phyloP scores from a whole-genome alignment of 2,888 invertebrate genomes.

The Amphipyra tragopoginis region DNA sequence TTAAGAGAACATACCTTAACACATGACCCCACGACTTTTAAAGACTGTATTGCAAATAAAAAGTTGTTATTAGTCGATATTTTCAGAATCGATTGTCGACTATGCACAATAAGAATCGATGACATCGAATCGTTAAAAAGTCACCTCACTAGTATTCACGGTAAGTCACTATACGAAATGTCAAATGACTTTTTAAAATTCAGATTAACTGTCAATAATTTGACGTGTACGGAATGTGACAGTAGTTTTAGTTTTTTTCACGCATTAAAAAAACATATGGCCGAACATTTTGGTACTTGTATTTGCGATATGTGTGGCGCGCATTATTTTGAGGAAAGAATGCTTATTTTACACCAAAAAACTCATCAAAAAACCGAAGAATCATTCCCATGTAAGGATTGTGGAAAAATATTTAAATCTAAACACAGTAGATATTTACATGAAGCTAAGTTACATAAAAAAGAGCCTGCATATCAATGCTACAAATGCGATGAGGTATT shows the following conservation, averaged over 20 bases:
- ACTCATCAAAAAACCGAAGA: conserved; percentile 80
- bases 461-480: conserved; percentile 82
- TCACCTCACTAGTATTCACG: conserved; percentile 71
- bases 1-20: conserved; percentile 75
- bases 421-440: conserved; percentile 81
- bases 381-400: conserved; percentile 84
- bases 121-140: conserved; percentile 71
- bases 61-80: conserved; percentile 76
- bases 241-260: conserved; percentile 76
- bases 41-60: conserved; percentile 68
- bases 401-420: conserved; percentile 82
- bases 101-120: conserved; percentile 71
- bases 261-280: conserved; percentile 82
- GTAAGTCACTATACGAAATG: conserved; percentile 65
- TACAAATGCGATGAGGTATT: conserved; percentile 81
- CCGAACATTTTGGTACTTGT: conserved; percentile 81
- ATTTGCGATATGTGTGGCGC: conserved; percentile 84
- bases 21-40: conserved; percentile 75
- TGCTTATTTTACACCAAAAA: conserved; percentile 80
- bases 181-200: conserved; percentile 79
- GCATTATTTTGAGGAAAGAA: conserved; percentile 84
- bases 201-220: conserved; percentile 67
- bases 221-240: conserved; percentile 74
- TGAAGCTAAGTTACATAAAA: conserved; percentile 76
- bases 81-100: conserved; percentile 76